Base-by-base conservation (phyloP, 2,113 vertebrate genomes). In the Lates calcarifer region DNA sequence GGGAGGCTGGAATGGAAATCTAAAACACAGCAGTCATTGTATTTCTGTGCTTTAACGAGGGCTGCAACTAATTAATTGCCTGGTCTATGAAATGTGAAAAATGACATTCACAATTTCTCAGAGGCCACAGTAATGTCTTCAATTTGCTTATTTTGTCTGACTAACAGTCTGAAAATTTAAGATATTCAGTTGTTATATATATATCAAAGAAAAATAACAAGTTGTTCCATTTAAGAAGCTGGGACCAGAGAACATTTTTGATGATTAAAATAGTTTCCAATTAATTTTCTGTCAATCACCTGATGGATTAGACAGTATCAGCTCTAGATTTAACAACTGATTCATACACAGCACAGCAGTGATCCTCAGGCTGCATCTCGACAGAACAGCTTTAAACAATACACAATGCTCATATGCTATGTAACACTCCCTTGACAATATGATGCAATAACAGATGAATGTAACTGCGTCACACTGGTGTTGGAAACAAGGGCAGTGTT, bases 381-480 rank as follows among this genome's bases (percentile, higher is more conserved):
- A 53, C 39, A 18, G 57, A 39, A 62, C 53, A 18, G 8, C 35
- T 79, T 31, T 24, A 18, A 24, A 78, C 3, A 22, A 51, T 4
- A 80, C 18, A 68, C 33, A 51, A 82, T 22, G 39, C 33, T 41
- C 58, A 14, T 49, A 49, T 64, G 35, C 39, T 56, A 15, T 29
- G 49, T 29, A 55, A 39, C 57, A 12, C 12, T 63, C 47, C 65
- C 49, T 45, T 13, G 56, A 67, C 47, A 18, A 66, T 49, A 39
- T 3, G 61, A 77, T 31, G 60, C 39, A 77, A 73, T n/a, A 41
- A 8, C 22, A 49, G 6, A 83, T 53, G n/a, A 53, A 66, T 56
- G 63, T 18, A 28, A 57, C 10, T 70, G 43, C 20, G 7, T 75
- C 63, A 82, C 15, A 43, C 22, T 68, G 26, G 1, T 56, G n/a